phyloP scores from a whole-genome alignment of 2,113 vertebrate species.

The Coptodon bakossiorum region DNA sequence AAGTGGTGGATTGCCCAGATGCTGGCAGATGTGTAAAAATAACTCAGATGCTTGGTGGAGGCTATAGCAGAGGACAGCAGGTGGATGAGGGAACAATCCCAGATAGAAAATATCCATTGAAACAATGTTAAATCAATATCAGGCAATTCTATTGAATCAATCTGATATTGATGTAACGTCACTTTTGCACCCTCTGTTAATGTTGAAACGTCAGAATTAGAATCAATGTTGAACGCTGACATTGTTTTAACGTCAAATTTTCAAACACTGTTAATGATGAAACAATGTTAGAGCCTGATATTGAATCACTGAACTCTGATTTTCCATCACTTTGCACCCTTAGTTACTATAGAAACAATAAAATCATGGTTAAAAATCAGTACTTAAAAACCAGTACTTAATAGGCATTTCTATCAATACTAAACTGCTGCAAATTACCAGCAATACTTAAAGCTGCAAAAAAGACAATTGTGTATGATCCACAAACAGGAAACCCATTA shows the following conservation, averaged over 20 bases:
- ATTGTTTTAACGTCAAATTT: not conserved
- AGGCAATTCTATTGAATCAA: not conserved
- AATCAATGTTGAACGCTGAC: not conserved
- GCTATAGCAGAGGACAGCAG: not conserved
- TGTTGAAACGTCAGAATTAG: not conserved
- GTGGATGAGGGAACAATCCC: not conserved
- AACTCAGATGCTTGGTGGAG: not conserved
- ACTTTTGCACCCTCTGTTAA: rapidly evolving
- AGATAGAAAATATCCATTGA: not conserved
- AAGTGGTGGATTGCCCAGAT: not conserved
- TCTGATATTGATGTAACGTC: rapidly evolving
- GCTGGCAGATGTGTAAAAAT: not conserved
- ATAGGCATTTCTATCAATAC: not conserved
- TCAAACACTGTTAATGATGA: not conserved
- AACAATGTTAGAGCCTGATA: not conserved
- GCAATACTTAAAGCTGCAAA: not conserved
- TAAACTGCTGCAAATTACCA: not conserved
- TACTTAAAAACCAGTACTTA: not conserved
- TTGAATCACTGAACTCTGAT: not conserved
- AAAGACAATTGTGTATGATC: not conserved
- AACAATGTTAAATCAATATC: not conserved
- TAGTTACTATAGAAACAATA: not conserved
- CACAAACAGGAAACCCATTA: not conserved
- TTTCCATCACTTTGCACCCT: not conserved
- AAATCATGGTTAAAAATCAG: not conserved